Evolutionary conservation across 2,888 invertebrate genomes (phyloP).

Genomic region (Ectobius pallidus): DNA sequence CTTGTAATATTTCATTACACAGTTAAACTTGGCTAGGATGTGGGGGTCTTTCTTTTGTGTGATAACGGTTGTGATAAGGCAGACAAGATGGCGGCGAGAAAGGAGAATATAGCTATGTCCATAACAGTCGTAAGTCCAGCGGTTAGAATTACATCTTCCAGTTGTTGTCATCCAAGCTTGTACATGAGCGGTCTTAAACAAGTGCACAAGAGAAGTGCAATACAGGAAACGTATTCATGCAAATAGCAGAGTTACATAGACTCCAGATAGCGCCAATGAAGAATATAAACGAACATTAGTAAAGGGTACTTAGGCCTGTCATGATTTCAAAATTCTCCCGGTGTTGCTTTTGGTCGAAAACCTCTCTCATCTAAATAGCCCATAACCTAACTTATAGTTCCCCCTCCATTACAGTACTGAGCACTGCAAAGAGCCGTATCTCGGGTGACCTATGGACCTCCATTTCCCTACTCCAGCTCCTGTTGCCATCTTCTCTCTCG

Average conservation of each 20-base stretch:
- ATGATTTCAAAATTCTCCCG: background rate
- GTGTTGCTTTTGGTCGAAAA: constrained; percentile 15
- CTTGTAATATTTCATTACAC: background rate
- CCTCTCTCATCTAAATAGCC: constrained; percentile 34
- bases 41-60: background rate
- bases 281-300: too few species aligned
- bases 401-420: background rate
- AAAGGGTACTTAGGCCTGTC: background rate
- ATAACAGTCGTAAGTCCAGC: background rate
- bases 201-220: too few species aligned
- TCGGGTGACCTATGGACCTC: constrained; percentile 31
- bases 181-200: too few species aligned
- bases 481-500: constrained; percentile 7
- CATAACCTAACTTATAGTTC: constrained; percentile 35
- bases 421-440: constrained; percentile 25
- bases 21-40: background rate
- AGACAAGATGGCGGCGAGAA: constrained; percentile 16
- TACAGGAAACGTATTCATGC: too few species aligned
- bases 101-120: constrained; percentile 1
- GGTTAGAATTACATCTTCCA: too few species aligned
- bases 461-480: constrained; percentile 22
- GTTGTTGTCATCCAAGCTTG: too few species aligned
- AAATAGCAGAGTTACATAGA: too few species aligned
- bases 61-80: constrained; percentile 24
- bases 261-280: too few species aligned